Base-by-base conservation (phyloP, 2,113 vertebrate genomes). In the Anas platyrhynchos region DNA sequence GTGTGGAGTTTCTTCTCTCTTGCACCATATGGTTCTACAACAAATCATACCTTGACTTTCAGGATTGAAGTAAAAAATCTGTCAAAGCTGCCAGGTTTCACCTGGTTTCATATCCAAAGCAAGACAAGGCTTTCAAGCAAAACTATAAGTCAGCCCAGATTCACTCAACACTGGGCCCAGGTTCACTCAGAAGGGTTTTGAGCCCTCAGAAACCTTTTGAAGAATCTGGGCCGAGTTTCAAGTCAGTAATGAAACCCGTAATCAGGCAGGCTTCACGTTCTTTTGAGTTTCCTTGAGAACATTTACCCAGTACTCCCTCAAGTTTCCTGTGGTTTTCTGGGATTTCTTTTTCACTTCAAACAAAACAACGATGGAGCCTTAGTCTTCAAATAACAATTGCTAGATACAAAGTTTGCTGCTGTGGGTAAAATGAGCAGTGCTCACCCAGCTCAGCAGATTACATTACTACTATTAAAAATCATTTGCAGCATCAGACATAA, bases 151-250 rank as follows among this genome's bases (percentile, higher is more conserved):
- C 63, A 95, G 58, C 83, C 56, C 61, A 92, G 59, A 91, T 94
- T 85, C 74, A 77, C 43, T 92, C 91, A 95, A n/a, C 89, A 48
- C 89, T 79, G 79, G 86, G 72, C 83, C 80, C 74, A 82, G 20
- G 59, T 94, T 94, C 86, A 78, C 85, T 96, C 58, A 63, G 36
- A 72, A 67, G 31, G 5, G 26, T 55, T 81, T 41, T 71, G 55
- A 93, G 88, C 55, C 71, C 46, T 76, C 16, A 3, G 54, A 95
- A 84, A 80, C 74, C 71, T 92, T 83, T 94, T 93, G 81, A 96
- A 91, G 83, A 87, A 89, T 93, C 85, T 96, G 94, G 81, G 91
- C 80, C 2, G 31, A 77, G 55, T 95, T 96, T 97, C 94, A 95
- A 94, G 83, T 71, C 10, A 0, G 20, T 88, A 91, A 59, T 91